Percentiles rank a stretch among this genome's conserved stretches.
Evolutionary conservation across 2,888 invertebrate species (phyloP).

Genomic region (Scaptomyza parva): DNA sequence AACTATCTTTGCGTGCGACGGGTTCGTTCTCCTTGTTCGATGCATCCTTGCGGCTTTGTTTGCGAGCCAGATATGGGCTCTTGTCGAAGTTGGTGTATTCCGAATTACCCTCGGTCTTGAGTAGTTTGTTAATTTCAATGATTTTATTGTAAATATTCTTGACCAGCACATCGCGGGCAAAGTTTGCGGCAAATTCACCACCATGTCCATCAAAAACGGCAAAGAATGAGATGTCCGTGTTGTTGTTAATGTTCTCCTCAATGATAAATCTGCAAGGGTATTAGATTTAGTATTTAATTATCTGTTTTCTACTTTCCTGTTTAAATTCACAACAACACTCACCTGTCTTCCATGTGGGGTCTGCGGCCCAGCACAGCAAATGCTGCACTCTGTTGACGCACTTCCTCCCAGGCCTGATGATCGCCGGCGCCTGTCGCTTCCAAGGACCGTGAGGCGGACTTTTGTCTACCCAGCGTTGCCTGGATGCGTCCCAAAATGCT

Average conservation of each 20-base stretch:
- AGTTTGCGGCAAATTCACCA: slow-evolving; percentile 97
- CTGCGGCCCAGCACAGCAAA: slow-evolving; percentile 96
- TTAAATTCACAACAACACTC: slow-evolving; percentile 49
- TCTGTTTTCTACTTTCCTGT: too few relatives aligned
- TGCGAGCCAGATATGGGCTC: slow-evolving; percentile 81
- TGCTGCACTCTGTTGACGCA: slow-evolving; percentile 91
- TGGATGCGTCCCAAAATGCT: slow-evolving; percentile 87
- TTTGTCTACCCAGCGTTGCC: slow-evolving; percentile 82
- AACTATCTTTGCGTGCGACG: slow-evolving; percentile 82
- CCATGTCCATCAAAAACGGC: slow-evolving; percentile 98
- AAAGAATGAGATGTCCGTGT: slow-evolving; percentile 93
- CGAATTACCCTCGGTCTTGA: slow-evolving; percentile 85
- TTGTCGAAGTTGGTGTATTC: slow-evolving; percentile 76
- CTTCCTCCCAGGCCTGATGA: slow-evolving; percentile 90
- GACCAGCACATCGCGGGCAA: slow-evolving; percentile 94
- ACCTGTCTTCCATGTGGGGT: slow-evolving; percentile 96
- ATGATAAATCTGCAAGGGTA: slow-evolving; percentile 88
- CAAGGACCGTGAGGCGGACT: slow-evolving; percentile 73
- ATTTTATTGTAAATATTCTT: slow-evolving; percentile 92
- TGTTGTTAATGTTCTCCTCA: slow-evolving; percentile 92
- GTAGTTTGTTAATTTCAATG: slow-evolving; percentile 89
- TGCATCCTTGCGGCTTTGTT: slow-evolving; percentile 74
- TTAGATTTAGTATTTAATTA: background rate
- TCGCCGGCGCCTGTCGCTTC: slow-evolving; percentile 81
- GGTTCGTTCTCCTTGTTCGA: slow-evolving; percentile 83